Base-by-base conservation (phyloP, 2,888 invertebrate species). In the Plusia festucae region DNA sequence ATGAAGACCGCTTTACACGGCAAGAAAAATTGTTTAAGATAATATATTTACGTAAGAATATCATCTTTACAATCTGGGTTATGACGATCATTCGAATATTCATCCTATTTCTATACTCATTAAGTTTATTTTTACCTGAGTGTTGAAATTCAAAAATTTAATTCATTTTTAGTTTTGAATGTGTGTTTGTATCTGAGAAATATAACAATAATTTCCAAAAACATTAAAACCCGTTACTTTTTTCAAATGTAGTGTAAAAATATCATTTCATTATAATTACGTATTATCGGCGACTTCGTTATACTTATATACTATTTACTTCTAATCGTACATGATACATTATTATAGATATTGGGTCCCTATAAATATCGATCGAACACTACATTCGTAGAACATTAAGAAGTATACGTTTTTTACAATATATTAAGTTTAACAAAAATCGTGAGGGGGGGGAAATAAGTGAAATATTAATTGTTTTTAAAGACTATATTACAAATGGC, bases 401-500 rank as follows among this genome's bases (percentile, higher is more conserved):
- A 40, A 40, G 65, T 69, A 63, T 68, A 67, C 60, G 56, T 63
- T 54, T 55, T 55, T 57, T 76, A n/a, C 60, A 53, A 58, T 46
- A 57, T 2, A 30, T 30, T 9, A 34, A 34, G 5, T 40, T 40
- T 15, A 15, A 40, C 15, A 3, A 40, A 40, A 40, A 34, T 15
- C 34, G 34, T 34, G 34, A 34, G 34, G 34, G 34, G 34, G 73
- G 69, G 73, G n/a, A 49, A 71, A 75, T 76, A 64, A 69, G 58
- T 67, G 73, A 67, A 76, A 73, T 76, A 44, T 76, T 80, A 78
- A 76, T 66, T 75, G 69, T 77, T 69, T 67, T 74, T 72, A 73
- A 40, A 57, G 56, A 57, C 70, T 76, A 66, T 64, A 61, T 73
- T 82, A 80, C 80, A 81, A 85, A 86, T 86, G 87, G 87, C 87